These are phyloP conservation scores for Melanotaenia parkinsoni DNA, from an alignment of 2,797 vertebrate species.

Conservation along the genomic window DNA sequence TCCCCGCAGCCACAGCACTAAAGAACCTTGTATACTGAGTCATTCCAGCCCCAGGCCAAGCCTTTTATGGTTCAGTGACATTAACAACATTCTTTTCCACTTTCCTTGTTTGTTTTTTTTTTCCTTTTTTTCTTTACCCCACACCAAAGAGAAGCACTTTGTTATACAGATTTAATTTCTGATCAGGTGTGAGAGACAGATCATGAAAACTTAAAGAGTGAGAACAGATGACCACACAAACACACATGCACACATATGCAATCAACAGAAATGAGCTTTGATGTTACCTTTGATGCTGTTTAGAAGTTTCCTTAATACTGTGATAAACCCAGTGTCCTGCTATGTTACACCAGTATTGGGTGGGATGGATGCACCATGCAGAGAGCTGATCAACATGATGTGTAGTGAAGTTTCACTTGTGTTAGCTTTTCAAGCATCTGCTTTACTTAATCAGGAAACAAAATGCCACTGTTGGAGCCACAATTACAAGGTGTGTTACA, in stretches of 20 bases:
- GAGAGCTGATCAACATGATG: constrained; percentile 35
- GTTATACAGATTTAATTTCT: constrained; percentile 53
- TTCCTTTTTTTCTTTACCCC: constrained; percentile 49
- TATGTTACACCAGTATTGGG: constrained; percentile 28
- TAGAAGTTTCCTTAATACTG: constrained; percentile 36
- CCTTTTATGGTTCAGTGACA: constrained; percentile 87
- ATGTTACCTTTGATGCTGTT: constrained; percentile 22
- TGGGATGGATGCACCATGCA: constrained; percentile 28
- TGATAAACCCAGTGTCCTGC: constrained; percentile 40
- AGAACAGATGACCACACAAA: constrained; percentile 37
- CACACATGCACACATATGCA: background rate
- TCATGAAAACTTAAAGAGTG: constrained; percentile 23
- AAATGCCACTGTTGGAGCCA: constrained; percentile 32
- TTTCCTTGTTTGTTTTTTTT: constrained; percentile 55
- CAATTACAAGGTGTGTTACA: constrained; percentile 28
- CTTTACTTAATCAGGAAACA: constrained; percentile 39
- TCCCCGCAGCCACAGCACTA: constrained; percentile 85
- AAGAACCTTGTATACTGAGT: constrained; percentile 85
- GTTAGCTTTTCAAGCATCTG: constrained; percentile 44
- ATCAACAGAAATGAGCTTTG: constrained; percentile 19
- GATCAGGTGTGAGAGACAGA: constrained; percentile 44
- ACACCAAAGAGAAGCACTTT: constrained; percentile 46
- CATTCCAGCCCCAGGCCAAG: constrained; percentile 86
- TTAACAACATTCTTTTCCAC: constrained; percentile 79
- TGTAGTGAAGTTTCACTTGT: constrained; percentile 41